Percentiles rank a stretch among this genome's conserved stretches.
Evolutionary conservation across 2,113 vertebrate species (phyloP).

Genomic region (Microtus richardsoni): DNA sequence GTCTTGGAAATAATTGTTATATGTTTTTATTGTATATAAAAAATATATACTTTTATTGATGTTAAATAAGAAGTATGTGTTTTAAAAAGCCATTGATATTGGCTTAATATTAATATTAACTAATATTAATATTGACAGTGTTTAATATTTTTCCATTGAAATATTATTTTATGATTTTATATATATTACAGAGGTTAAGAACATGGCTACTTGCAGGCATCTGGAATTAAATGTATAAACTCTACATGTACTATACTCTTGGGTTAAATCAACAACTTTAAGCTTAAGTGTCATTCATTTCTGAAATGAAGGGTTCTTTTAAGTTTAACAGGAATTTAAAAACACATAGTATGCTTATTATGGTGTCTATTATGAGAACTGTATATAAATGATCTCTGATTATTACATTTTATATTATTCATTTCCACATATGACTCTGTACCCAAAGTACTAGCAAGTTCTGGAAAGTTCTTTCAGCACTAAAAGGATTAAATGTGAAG

Average conservation of each 20-base stretch:
- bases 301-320: not conserved
- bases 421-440: not conserved
- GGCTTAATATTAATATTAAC: no score
- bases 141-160: not conserved
- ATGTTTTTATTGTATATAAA: not conserved
- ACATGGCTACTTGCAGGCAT: not conserved
- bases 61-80: not conserved
- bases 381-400: not conserved
- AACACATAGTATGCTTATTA: not conserved
- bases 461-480: not conserved
- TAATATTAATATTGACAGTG: not conserved
- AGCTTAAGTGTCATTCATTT: conserved; percentile 28
- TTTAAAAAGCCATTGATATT: not conserved
- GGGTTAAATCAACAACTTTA: conserved; percentile 22
- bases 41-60: not conserved
- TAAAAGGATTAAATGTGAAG: not conserved
- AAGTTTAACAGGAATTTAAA: conserved; percentile 13
- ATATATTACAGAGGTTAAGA: conserved; percentile 2
- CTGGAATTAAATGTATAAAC: not conserved
- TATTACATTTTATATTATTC: conserved; percentile 2
- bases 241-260: not conserved
- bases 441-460: not conserved
- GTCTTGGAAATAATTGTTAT: not conserved
- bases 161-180: conserved; percentile 1
- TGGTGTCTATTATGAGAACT: not conserved